A percentile compares a stretch with the other conserved stretches of the same genome.
These are phyloP conservation scores for Hypanus sabinus DNA, from an alignment of 2,113 vertebrate genomes.

Conservation along the genomic window DNA sequence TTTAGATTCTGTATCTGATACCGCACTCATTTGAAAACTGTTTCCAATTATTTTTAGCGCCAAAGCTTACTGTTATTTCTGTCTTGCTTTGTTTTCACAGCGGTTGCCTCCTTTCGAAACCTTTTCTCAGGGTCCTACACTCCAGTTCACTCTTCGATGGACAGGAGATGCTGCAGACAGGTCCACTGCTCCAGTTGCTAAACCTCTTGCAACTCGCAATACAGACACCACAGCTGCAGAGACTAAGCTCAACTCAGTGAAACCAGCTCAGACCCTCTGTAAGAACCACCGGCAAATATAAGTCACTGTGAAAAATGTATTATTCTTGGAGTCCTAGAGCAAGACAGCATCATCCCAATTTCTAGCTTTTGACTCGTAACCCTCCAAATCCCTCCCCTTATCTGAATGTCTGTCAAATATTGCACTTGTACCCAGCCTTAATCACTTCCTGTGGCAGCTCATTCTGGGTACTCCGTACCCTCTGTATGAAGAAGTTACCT, in stretches of 20 bases:
- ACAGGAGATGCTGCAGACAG: slow-evolving; percentile 82
- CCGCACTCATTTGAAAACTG: background rate
- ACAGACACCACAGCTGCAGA: slow-evolving; percentile 82
- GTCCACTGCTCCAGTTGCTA: slow-evolving; percentile 85
- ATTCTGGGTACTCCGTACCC: too few species aligned
- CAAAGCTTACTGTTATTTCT: background rate
- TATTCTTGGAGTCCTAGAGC: background rate
- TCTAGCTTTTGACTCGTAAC: too few species aligned
- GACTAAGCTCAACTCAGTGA: slow-evolving; percentile 79
- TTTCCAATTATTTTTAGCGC: background rate
- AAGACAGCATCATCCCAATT: too few species aligned
- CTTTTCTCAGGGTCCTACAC: slow-evolving; percentile 98
- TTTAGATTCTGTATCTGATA: background rate
- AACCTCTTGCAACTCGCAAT: slow-evolving; percentile 89
- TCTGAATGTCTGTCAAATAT: too few species aligned
- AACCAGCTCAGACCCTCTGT: slow-evolving; percentile 81
- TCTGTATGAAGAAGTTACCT: too few species aligned
- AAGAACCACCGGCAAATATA: slow-evolving; percentile 42
- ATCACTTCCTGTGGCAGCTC: too few species aligned
- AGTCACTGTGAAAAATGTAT: background rate
- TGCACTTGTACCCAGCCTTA: too few species aligned
- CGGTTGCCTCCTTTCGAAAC: slow-evolving; percentile 95
- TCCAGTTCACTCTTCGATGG: slow-evolving; percentile 97
- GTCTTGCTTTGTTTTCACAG: slow-evolving; percentile 52
- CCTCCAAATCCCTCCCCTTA: too few species aligned